phyloP scores from a whole-genome alignment of 2,797 vertebrate genomes.

The Chiroxiphia lanceolata region DNA sequence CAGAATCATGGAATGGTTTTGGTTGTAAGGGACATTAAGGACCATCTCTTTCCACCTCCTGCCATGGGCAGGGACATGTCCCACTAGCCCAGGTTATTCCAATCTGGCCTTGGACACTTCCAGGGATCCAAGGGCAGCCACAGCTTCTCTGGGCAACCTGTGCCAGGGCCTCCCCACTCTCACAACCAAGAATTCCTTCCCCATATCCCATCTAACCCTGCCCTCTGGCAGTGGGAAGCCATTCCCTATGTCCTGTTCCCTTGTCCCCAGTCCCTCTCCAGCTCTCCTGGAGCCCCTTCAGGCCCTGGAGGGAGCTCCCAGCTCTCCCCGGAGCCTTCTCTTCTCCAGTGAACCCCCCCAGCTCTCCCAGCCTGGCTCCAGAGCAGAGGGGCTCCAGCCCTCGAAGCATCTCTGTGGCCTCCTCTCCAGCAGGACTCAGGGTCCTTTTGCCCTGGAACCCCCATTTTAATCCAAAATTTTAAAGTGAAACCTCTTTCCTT shows the following conservation, averaged over 20 bases:
- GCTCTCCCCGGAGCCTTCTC: not conserved
- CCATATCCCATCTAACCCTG: too few species aligned
- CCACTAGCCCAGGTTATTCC: not conserved
- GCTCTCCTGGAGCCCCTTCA: not conserved
- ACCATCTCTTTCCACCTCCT: not conserved
- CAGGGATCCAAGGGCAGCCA: not conserved
- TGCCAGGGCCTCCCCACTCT: not conserved
- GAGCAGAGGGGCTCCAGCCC: not conserved
- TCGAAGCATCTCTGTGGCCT: fast-evolving
- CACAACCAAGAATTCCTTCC: too few species aligned
- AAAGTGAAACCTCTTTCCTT: fast-evolving
- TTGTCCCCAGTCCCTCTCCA: not conserved
- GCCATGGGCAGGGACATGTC: not conserved
- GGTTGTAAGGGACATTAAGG: too few species aligned
- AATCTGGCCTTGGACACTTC: not conserved
- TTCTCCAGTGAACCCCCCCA: not conserved
- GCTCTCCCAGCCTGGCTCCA: not conserved
- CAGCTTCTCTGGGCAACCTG: not conserved
- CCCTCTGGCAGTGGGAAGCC: not conserved
- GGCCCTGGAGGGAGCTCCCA: not conserved
- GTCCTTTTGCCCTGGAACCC: not conserved
- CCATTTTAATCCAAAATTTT: not conserved
- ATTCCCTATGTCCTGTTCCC: not conserved
- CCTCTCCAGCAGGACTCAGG: not conserved
- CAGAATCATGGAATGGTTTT: not conserved